Percentiles rank a stretch among this genome's conserved stretches.
These are phyloP conservation scores for Ranitomeya imitator DNA, from an alignment of 2,113 vertebrate genomes.

Conservation along the genomic window DNA sequence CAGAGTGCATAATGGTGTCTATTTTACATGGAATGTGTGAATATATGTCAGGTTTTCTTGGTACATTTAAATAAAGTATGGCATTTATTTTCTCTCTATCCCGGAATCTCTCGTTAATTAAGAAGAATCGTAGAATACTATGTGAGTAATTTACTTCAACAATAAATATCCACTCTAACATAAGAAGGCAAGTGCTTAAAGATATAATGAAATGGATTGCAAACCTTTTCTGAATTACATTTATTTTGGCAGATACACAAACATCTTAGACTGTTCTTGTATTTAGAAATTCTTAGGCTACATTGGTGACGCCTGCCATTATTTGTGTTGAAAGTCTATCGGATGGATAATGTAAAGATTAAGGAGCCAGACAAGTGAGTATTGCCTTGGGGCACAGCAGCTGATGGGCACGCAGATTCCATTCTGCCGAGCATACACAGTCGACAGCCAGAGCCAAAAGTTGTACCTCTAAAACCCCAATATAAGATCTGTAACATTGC, in stretches of 20 bases:
- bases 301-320: background rate
- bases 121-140: slow-evolving; percentile 40
- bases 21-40: slow-evolving; percentile 47
- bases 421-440: background rate
- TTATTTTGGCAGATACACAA: slow-evolving; percentile 64
- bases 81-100: slow-evolving; percentile 24
- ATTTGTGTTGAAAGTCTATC: background rate
- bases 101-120: slow-evolving; percentile 41
- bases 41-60: slow-evolving; percentile 60
- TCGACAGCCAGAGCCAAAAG: too few species aligned
- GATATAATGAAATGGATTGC: slow-evolving; percentile 48
- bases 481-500: too few species aligned
- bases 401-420: background rate
- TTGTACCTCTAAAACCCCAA: too few species aligned
- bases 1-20: slow-evolving; percentile 60
- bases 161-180: slow-evolving; percentile 50
- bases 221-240: slow-evolving; percentile 57
- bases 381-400: background rate
- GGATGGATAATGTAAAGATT: background rate
- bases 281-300: slow-evolving; percentile 13
- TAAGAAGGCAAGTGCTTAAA: slow-evolving; percentile 3
- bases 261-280: slow-evolving; percentile 23
- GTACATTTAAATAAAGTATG: slow-evolving; percentile 58
- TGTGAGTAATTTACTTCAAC: slow-evolving; percentile 36
- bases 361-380: background rate